phyloP scores from a whole-genome alignment of 2,888 invertebrate species.

The Phalera bucephala region DNA sequence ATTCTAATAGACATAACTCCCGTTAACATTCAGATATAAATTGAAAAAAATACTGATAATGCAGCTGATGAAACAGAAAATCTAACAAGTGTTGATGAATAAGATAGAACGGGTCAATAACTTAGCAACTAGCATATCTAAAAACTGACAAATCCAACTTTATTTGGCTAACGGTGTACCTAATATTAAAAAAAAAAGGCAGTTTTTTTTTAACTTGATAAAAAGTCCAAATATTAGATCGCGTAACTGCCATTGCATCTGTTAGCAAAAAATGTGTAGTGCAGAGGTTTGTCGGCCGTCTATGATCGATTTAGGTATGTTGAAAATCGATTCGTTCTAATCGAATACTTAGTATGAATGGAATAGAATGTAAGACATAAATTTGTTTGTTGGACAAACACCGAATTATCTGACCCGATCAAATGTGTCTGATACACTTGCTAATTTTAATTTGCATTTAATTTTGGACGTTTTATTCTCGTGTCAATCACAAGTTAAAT shows the following conservation, averaged over 20 bases:
- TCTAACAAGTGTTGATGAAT: neutral
- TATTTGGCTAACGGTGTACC: slow-evolving; percentile 1
- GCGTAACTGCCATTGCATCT: slow-evolving; percentile 2
- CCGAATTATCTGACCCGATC: slow-evolving; percentile 5
- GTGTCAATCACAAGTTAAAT: slow-evolving; percentile 25
- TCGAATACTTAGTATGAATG: slow-evolving; percentile 1
- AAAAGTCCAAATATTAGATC: neutral
- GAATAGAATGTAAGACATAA: slow-evolving; percentile 25
- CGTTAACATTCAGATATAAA: neutral
- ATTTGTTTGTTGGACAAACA: slow-evolving; percentile 16
- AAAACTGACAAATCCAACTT: neutral
- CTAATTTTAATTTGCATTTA: slow-evolving; percentile 15
- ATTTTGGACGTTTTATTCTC: slow-evolving; percentile 12
- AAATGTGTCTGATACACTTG: slow-evolving; percentile 2
- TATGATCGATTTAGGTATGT: slow-evolving; percentile 15
- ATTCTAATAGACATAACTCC: too few relatives aligned
- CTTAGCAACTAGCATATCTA: slow-evolving; percentile 1
- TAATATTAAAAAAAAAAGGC: neutral
- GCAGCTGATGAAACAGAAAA: neutral
- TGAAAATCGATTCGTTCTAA: slow-evolving; percentile 20
- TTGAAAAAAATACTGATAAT: neutral
- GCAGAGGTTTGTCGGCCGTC: slow-evolving; percentile 20
- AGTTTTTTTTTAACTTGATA: neutral
- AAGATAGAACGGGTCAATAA: slow-evolving; percentile 2
- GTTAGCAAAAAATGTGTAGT: slow-evolving; percentile 13